Percentiles rank a stretch among this genome's conserved stretches.
These are phyloP conservation scores for Redunca redunca DNA, from an alignment of 2,113 vertebrate genomes.

Conservation along the genomic window DNA sequence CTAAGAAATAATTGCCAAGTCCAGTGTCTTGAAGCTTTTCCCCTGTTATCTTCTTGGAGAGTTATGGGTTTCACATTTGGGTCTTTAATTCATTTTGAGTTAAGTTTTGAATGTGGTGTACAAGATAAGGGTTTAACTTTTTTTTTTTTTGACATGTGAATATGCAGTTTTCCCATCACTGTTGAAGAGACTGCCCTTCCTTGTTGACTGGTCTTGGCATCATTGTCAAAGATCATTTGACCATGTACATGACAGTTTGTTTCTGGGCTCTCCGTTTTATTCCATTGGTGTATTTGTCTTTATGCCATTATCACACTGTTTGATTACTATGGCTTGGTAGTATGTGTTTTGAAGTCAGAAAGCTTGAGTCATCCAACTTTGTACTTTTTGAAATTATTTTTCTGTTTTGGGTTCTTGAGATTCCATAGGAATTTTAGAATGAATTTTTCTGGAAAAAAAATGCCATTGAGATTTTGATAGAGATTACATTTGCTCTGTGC, in stretches of 20 bases:
- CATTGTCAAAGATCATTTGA: not conserved
- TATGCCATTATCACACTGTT: not conserved
- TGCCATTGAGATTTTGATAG: not conserved
- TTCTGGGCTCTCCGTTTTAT: not conserved
- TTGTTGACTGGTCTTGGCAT: not conserved
- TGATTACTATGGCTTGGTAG: not conserved
- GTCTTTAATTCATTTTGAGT: not conserved
- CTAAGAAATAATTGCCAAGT: not conserved
- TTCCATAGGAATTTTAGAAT: constrained; percentile 21
- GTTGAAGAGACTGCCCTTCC: not conserved
- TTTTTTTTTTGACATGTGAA: not conserved
- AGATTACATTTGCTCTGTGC: not conserved
- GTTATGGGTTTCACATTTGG: not conserved
- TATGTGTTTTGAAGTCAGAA: constrained; percentile 2
- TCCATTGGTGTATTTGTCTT: not conserved
- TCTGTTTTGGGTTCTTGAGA: not conserved
- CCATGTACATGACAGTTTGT: not conserved
- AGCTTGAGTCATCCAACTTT: not conserved
- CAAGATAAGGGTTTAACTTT: not conserved
- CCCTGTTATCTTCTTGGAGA: not conserved
- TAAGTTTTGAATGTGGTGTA: not conserved
- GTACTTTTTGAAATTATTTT: not conserved
- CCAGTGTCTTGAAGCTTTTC: not conserved
- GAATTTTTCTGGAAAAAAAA: not conserved
- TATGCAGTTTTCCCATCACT: not conserved